phyloP scores from a whole-genome alignment of 2,113 vertebrate species.

The Dasyurus viverrinus region DNA sequence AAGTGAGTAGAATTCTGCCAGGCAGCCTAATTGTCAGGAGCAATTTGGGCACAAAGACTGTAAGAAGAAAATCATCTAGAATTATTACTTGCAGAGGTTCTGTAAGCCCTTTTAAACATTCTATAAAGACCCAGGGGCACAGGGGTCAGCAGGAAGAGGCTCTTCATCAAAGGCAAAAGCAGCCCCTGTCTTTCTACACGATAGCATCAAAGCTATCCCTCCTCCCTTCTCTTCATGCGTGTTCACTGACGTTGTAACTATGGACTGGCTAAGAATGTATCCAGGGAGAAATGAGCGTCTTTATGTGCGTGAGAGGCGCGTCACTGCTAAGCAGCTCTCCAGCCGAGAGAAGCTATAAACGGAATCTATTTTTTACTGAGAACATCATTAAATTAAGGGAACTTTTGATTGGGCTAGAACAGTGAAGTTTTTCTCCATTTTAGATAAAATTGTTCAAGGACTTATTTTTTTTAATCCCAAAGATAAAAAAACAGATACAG shows the following conservation, averaged over 20 bases:
- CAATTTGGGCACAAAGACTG: background rate
- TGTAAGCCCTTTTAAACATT: background rate
- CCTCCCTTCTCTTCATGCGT: background rate
- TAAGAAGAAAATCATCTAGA: background rate
- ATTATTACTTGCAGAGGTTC: background rate
- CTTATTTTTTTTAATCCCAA: background rate
- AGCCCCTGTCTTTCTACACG: background rate
- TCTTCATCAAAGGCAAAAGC: background rate
- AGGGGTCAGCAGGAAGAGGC: background rate
- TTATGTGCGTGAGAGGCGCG: background rate
- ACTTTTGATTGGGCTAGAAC: background rate
- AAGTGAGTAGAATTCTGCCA: background rate
- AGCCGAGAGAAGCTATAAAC: constrained; percentile 3
- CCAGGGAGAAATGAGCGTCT: background rate
- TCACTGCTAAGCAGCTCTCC: background rate
- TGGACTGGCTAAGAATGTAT: background rate
- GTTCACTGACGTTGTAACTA: background rate
- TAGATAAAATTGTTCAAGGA: background rate
- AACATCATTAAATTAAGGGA: background rate
- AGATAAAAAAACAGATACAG: background rate
- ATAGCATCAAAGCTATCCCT: background rate
- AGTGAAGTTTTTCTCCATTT: background rate
- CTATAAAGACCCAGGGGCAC: background rate
- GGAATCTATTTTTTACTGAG: background rate
- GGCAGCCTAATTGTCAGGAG: background rate